phyloP scores from a whole-genome alignment of 2,888 invertebrate species.

The Xylocampa areola region DNA sequence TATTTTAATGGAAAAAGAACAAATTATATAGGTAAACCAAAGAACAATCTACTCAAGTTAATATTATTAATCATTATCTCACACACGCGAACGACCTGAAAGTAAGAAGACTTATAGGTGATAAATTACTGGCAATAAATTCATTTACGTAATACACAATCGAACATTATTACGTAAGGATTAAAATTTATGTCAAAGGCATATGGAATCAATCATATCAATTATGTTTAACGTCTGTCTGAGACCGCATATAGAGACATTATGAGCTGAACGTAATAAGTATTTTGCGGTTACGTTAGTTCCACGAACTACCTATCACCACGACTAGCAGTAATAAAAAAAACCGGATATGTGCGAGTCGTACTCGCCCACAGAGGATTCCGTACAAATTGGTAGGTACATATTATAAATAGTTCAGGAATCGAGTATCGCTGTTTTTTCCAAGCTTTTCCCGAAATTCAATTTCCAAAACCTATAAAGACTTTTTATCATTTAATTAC shows the following conservation, averaged over 20 bases:
- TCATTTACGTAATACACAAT: slow-evolving; percentile 10
- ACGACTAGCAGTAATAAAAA: too few species aligned
- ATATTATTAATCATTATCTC: neutral
- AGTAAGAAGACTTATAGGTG: slow-evolving; percentile 2
- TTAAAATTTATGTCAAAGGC: slow-evolving; percentile 8
- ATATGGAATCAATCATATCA: slow-evolving; percentile 3
- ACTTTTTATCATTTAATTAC: too few species aligned
- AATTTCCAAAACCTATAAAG: too few species aligned
- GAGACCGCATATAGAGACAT: slow-evolving; percentile 14
- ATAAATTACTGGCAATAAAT: slow-evolving; percentile 8
- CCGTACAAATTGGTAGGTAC: too few species aligned
- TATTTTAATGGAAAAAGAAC: too few species aligned
- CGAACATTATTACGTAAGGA: slow-evolving; percentile 15
- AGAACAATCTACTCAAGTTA: neutral
- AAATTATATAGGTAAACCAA: too few species aligned
- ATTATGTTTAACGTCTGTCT: slow-evolving; percentile 12
- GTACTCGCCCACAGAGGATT: too few species aligned
- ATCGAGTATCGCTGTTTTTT: too few species aligned
- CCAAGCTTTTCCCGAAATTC: too few species aligned
- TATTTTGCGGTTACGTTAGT: slow-evolving; percentile 14
- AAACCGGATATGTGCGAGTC: too few species aligned
- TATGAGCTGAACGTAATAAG: slow-evolving; percentile 8
- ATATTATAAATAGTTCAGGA: too few species aligned
- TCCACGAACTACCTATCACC: too few species aligned
- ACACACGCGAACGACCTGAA: slow-evolving; percentile 4